A percentile compares a stretch with the other conserved stretches of the same genome.
Conservation (phyloP, 2,113 vertebrate genomes). For the Tachysurus vachellii region DNA sequence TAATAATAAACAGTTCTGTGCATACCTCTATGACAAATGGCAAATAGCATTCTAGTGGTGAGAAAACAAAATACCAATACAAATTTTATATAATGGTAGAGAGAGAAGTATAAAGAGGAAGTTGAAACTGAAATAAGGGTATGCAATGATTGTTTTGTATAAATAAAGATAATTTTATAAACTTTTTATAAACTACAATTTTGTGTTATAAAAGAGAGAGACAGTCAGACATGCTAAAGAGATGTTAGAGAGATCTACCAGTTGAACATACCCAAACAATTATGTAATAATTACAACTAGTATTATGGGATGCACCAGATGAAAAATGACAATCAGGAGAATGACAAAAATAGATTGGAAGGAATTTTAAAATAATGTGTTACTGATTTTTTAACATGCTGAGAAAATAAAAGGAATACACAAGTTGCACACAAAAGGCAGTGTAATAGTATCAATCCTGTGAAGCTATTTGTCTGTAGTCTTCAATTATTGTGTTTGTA, state of each 20-base stretch:
- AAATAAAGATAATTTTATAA: constrained; percentile 22
- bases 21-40: not conserved
- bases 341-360: constrained; percentile 16
- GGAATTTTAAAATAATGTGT: constrained; percentile 9
- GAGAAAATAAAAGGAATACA: not conserved
- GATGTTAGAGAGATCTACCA: constrained; percentile 28
- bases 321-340: constrained; percentile 21
- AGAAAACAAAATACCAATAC: not conserved
- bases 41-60: not conserved
- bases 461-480: constrained; percentile 19
- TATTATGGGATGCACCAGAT: constrained; percentile 6
- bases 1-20: not conserved
- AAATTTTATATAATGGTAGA: not conserved
- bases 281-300: not conserved
- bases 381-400: constrained; percentile 31
- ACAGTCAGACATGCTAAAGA: too few species aligned
- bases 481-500: constrained; percentile 15
- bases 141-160: constrained; percentile 30
- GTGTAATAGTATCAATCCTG: constrained; percentile 15
- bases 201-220: not conserved
- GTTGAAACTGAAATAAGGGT: not conserved
- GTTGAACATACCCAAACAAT: constrained; percentile 36
- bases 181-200: constrained; percentile 31
- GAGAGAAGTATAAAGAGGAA: not conserved
- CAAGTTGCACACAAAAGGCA: constrained; percentile 17